phyloP scores from a whole-genome alignment of 1,140 invertebrate genomes.

The Mycetomoellerius zeteki region DNA sequence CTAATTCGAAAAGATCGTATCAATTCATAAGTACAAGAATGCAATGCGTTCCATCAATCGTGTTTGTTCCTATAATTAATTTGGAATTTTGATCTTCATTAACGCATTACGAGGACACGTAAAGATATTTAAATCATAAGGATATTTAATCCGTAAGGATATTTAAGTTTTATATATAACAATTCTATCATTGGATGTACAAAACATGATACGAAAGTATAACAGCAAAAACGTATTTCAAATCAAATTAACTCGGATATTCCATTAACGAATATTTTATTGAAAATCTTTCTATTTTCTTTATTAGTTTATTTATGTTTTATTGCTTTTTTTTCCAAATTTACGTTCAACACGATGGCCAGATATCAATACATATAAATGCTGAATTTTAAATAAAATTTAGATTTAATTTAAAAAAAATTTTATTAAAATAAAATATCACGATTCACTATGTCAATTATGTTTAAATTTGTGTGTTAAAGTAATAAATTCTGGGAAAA shows the following conservation, averaged over 20 bases:
- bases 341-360: neutral
- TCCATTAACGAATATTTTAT: neutral
- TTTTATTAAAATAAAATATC: neutral
- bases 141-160: neutral
- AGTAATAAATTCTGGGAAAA: neutral
- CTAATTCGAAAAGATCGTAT: neutral
- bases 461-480: neutral
- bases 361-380: neutral
- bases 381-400: neutral
- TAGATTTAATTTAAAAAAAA: neutral
- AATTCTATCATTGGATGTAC: neutral
- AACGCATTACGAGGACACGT: neutral
- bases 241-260: neutral
- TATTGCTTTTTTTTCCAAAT: neutral
- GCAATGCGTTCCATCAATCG: neutral
- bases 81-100: conserved; percentile 10
- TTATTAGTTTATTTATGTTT: neutral
- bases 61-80: neutral
- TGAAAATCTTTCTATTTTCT: neutral
- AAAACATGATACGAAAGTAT: neutral
- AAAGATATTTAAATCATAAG: neutral
- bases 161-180: neutral
- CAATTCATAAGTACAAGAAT: conserved; percentile 39
- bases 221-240: neutral
- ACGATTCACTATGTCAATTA: neutral